Evolutionary conservation across 2,797 vertebrate species (phyloP), one percentile per base, ranked within the genome.

Genomic region (Peromyscus aztecus): DNA sequence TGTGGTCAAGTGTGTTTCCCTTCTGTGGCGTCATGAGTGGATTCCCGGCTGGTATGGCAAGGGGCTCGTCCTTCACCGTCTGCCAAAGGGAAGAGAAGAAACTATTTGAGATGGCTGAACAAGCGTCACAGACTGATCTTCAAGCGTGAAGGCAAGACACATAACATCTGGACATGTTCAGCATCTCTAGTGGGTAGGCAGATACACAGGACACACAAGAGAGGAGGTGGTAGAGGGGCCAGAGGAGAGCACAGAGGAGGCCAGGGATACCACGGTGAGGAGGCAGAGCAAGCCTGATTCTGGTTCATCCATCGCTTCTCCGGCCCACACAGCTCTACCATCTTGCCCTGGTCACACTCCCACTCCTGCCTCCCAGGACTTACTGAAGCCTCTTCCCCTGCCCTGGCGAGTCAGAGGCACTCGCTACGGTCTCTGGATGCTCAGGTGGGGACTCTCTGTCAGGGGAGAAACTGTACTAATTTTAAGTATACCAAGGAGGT

Each of bases 1-100:
- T 99, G 96, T 99, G 99, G 97, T 99, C 99, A 82, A 99, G 92
- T 0, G 98, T 98, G 94, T 98, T 99, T 89, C 98, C 99, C 97
- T 99, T 99, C 98, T 99, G 99, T 0, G 99, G 99, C 0, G 99
- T 99, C 95, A 99, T 98, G 76, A 99, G 97, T 11, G 99, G 98
- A 97, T 98, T 99, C 52, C 98, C 97, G 81, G 98, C 94, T 0
- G 98, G 98, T 91, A 98, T 90, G 85, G 81, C 96, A 73, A 99
- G 98, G 0, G 98, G 97, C 86, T 99, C 99, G 9, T 99, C 99
- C 97, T 99, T 99, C 49, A 97, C 81, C 43, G 98, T 99, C 99
- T 99, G 98, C 89, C 96, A 37, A 73, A 84, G 87, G 90, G 46
- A 24, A 95, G 94, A 95, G 89, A 2, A 84, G 55, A 91, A 63